Evolutionary conservation across 2,797 vertebrate species (phyloP).

Genomic region (Graptemys geographica): DNA sequence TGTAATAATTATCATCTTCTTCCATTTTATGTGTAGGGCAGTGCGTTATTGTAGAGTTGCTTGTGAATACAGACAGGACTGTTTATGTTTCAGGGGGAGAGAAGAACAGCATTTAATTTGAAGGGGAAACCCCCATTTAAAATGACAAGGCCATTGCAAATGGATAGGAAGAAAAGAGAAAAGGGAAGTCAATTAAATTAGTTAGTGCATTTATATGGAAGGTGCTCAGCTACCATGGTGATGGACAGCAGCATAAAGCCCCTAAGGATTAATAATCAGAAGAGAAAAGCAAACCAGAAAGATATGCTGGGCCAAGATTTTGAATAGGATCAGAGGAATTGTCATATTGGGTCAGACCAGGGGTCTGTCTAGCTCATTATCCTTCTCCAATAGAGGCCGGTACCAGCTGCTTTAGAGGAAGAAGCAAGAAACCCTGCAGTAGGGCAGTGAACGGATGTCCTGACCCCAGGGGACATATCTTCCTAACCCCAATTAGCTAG

Average conservation of each 20-base stretch:
- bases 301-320: background rate
- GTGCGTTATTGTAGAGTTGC: background rate
- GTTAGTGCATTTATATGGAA: background rate
- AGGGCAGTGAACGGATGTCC: background rate
- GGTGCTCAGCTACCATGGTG: background rate
- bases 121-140: constrained; percentile 3
- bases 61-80: background rate
- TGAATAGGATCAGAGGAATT: background rate
- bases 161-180: background rate
- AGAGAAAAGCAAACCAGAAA: constrained; percentile 21
- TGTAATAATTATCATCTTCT: background rate
- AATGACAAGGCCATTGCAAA: constrained; percentile 5
- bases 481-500: background rate
- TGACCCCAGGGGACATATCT: background rate
- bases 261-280: background rate
- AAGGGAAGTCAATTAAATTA: background rate
- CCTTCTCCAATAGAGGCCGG: background rate
- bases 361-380: background rate
- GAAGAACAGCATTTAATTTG: background rate
- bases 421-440: background rate
- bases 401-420: background rate
- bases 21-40: rapidly evolving
- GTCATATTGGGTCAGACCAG: background rate
- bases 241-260: background rate
- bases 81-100: background rate